These are phyloP conservation scores for Linnaemya vulpina DNA, from an alignment of 2,888 invertebrate species.

Conservation along the genomic window DNA sequence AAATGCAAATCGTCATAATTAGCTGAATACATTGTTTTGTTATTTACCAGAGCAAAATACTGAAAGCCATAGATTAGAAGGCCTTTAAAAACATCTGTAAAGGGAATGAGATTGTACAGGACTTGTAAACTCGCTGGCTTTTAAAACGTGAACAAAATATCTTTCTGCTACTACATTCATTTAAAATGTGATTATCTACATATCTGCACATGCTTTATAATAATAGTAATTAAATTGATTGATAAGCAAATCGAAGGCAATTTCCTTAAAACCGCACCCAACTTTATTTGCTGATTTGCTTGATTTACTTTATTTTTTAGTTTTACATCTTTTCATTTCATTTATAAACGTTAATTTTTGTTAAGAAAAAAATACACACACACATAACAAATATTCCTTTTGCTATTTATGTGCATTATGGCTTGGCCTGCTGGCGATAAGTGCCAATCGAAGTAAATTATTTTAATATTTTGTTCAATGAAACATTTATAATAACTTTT, in stretches of 20 bases:
- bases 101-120: too few relatives aligned
- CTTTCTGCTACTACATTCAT: neutral
- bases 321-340: conserved; percentile 11
- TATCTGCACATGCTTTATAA: neutral
- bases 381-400: neutral
- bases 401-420: conserved; percentile 17
- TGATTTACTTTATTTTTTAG: neutral
- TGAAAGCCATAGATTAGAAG: too few relatives aligned
- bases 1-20: too few relatives aligned
- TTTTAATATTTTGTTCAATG: neutral
- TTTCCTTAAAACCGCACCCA: conserved; percentile 49
- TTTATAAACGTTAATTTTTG: neutral
- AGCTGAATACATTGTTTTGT: too few relatives aligned
- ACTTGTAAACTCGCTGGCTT: too few relatives aligned
- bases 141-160: neutral
- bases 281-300: neutral
- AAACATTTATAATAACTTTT: conserved; percentile 24
- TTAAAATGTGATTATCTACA: neutral
- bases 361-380: neutral
- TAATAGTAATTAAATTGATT: conserved; percentile 18
- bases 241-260: conserved; percentile 14
- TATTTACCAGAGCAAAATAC: too few relatives aligned
- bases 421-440: conserved; percentile 36
- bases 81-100: too few relatives aligned
- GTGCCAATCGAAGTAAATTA: conserved; percentile 26